A percentile compares a stretch with the other conserved stretches of the same genome.
Conservation (phyloP, 2,888 invertebrate species). For the Diarsia mendica region DNA sequence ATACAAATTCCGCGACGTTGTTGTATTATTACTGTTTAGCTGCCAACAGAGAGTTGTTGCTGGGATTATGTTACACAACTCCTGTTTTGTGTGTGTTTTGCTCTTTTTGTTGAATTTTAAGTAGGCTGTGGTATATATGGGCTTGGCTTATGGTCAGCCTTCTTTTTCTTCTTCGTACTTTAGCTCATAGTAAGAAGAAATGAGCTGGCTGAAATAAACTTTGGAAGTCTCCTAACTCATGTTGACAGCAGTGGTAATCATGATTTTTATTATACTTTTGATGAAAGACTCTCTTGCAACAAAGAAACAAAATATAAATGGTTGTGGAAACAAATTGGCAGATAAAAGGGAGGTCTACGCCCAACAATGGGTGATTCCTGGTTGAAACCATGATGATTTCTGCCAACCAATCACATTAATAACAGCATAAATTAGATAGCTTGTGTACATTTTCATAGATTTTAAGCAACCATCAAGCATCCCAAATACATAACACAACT, state of each 20-base stretch:
- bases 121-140: background rate
- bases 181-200: background rate
- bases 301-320: background rate
- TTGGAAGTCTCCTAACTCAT: background rate
- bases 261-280: background rate
- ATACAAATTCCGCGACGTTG: conserved; percentile 70
- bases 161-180: too few species aligned
- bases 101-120: conserved; percentile 43
- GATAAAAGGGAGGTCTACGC: too few species aligned
- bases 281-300: too few species aligned
- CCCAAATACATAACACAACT: background rate
- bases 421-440: background rate
- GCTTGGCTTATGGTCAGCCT: background rate
- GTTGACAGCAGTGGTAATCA: background rate
- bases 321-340: too few species aligned
- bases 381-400: too few species aligned
- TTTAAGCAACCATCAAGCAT: background rate
- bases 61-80: conserved; percentile 49
- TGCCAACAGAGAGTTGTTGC: conserved; percentile 61
- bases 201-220: too few species aligned
- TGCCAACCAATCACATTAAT: background rate
- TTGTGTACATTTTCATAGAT: background rate
- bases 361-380: too few species aligned
- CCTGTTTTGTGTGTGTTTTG: conserved; percentile 43
- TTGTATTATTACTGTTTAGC: conserved; percentile 72